Percentiles rank a stretch among this genome's conserved stretches.
Conservation (phyloP, 2,888 invertebrate species). For the Micoletzkya japonica region DNA sequence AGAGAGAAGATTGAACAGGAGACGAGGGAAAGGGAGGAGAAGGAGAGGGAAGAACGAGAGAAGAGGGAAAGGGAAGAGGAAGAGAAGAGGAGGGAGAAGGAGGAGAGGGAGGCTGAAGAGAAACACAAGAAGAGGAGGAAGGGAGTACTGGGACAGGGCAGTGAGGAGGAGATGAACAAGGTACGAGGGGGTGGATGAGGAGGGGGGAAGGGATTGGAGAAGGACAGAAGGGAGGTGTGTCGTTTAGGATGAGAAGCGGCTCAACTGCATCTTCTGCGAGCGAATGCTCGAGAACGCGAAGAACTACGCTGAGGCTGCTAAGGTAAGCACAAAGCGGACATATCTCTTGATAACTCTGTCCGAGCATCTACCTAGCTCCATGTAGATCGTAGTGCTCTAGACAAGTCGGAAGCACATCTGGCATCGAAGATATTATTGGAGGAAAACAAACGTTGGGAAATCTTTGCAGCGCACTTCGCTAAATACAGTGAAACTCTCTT, state of each 20-base stretch:
- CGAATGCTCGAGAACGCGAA: conserved; percentile 55
- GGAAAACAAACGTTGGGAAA: no score
- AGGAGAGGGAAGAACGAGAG: neutral
- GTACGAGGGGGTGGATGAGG: no score
- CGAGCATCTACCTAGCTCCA: no score
- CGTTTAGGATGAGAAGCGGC: conserved; percentile 46
- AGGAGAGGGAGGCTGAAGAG: neutral
- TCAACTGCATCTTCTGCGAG: conserved; percentile 56
- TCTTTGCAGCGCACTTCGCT: no score
- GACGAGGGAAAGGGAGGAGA: conserved; percentile 22
- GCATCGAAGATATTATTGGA: no score
- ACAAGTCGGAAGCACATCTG: no score
- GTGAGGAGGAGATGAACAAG: conserved; percentile 24
- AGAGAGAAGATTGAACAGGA: conserved; percentile 8
- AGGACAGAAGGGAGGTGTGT: no score
- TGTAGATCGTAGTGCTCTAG: no score
- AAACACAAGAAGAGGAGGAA: conserved; percentile 16
- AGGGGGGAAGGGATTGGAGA: no score
- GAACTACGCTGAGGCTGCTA: conserved; percentile 52
- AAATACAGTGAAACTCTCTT: no score
- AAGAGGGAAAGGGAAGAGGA: neutral
- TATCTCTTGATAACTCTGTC: no score
- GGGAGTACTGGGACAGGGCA: conserved; percentile 4
- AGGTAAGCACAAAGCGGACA: conserved; percentile 35
- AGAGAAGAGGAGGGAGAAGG: neutral